Evolutionary conservation across 1,140 invertebrate species (phyloP).

Genomic region (Pogonomyrmex barbatus): DNA sequence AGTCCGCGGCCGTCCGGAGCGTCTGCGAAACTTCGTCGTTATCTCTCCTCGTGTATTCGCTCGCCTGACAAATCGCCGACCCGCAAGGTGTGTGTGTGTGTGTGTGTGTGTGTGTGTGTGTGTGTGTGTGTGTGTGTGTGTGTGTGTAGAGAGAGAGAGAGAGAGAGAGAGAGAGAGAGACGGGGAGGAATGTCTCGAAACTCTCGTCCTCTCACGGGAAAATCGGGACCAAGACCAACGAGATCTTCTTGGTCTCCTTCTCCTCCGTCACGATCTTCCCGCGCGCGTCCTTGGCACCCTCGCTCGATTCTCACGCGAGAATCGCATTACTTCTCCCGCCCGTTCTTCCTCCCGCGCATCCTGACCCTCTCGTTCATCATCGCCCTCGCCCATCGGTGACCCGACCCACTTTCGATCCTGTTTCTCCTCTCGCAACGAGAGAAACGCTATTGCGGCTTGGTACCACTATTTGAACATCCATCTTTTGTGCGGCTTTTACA

Average conservation of each 20-base stretch:
- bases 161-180: too few relatives aligned
- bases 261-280: constrained; percentile 4
- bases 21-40: constrained; percentile 74
- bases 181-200: constrained; percentile 35
- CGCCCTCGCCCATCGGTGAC: constrained; percentile 42
- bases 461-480: constrained; percentile 66
- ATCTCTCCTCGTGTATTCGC: constrained; percentile 69
- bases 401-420: constrained; percentile 68
- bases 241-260: background rate
- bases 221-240: constrained; percentile 14
- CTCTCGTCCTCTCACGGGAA: constrained; percentile 49
- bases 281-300: constrained; percentile 53
- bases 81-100: constrained; percentile 1
- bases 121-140: too few relatives aligned
- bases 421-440: constrained; percentile 37
- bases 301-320: constrained; percentile 68
- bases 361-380: constrained; percentile 69
- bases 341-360: constrained; percentile 25
- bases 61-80: constrained; percentile 76
- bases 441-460: constrained; percentile 18
- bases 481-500: constrained; percentile 20
- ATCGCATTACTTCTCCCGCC: constrained; percentile 72
- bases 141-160: too few relatives aligned
- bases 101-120: too few relatives aligned
- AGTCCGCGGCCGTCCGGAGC: constrained; percentile 65